Evolutionary conservation across 2,888 invertebrate genomes (phyloP).

Genomic region (Leptinotarsa peninsularis): DNA sequence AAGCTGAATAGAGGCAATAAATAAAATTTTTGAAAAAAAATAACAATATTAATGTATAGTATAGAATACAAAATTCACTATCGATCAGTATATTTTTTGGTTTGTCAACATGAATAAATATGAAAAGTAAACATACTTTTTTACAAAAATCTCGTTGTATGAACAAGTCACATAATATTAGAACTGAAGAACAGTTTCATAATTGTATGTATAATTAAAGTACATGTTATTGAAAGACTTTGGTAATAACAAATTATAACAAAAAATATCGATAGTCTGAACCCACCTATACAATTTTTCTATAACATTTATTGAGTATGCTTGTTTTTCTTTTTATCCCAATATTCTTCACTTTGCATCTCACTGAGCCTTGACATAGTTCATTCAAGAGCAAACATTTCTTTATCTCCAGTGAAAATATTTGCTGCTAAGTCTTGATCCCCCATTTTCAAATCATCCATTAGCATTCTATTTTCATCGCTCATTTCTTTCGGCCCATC

Average conservation of each 20-base stretch:
- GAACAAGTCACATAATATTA: conserved; percentile 22
- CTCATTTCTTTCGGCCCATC: conserved; percentile 60
- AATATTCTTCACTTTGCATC: conserved; percentile 96
- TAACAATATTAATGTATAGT: too few relatives aligned
- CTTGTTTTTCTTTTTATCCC: conserved; percentile 70
- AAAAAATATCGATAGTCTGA: not conserved
- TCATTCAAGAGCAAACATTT: conserved; percentile 95
- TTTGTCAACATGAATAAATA: too few relatives aligned
- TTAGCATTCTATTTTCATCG: conserved; percentile 87
- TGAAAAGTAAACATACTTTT: too few relatives aligned
- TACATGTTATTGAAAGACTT: conserved; percentile 11
- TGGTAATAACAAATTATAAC: not conserved
- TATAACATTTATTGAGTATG: not conserved
- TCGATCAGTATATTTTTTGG: too few relatives aligned
- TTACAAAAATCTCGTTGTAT: not conserved
- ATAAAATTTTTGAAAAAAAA: too few relatives aligned
- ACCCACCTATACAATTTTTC: not conserved
- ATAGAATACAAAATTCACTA: too few relatives aligned
- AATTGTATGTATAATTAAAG: not conserved
- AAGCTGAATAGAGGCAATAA: too few relatives aligned
- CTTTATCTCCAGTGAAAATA: conserved; percentile 97
- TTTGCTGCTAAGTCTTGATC: conserved; percentile 82
- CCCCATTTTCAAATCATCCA: conserved; percentile 94
- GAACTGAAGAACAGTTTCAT: not conserved
- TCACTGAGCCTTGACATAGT: conserved; percentile 93